Percentiles rank a stretch among this genome's conserved stretches.
Evolutionary conservation across 2,888 invertebrate genomes (phyloP).

Genomic region (Seladonia tumulorum): DNA sequence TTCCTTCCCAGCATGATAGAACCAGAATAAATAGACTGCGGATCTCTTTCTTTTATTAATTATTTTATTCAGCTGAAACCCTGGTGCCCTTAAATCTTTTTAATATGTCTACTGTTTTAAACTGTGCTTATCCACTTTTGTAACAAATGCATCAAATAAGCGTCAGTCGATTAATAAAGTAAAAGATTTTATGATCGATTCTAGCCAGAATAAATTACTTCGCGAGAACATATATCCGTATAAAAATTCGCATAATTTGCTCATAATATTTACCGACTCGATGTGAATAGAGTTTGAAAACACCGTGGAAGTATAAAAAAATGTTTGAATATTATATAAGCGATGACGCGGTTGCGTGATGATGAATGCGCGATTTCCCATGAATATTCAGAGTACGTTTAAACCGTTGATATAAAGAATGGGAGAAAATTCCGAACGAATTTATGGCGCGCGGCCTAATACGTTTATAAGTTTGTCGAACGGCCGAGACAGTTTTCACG

Average conservation of each 20-base stretch:
- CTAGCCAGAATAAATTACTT: too few relatives aligned
- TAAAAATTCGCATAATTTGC: not conserved
- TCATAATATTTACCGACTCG: not conserved
- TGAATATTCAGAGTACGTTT: not conserved
- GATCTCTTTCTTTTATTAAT: too few relatives aligned
- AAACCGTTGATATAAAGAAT: not conserved
- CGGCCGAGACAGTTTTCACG: not conserved
- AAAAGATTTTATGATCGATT: too few relatives aligned
- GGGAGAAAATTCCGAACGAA: not conserved
- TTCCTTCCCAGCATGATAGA: too few relatives aligned
- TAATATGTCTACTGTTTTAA: too few relatives aligned
- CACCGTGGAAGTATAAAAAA: not conserved
- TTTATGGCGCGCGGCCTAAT: not conserved
- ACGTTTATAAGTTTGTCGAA: slow-evolving; percentile 2
- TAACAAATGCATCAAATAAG: too few relatives aligned
- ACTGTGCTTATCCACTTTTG: too few relatives aligned
- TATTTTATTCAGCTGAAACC: too few relatives aligned
- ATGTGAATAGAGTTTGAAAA: not conserved
- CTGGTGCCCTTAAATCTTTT: too few relatives aligned
- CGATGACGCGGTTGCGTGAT: not conserved
- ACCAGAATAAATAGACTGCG: too few relatives aligned
- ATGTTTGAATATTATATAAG: not conserved
- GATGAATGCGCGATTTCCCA: not conserved
- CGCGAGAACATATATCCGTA: not conserved
- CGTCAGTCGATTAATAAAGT: too few relatives aligned